These are phyloP conservation scores for Whitmania pigra DNA, from an alignment of 1,140 invertebrate species.

Conservation along the genomic window DNA sequence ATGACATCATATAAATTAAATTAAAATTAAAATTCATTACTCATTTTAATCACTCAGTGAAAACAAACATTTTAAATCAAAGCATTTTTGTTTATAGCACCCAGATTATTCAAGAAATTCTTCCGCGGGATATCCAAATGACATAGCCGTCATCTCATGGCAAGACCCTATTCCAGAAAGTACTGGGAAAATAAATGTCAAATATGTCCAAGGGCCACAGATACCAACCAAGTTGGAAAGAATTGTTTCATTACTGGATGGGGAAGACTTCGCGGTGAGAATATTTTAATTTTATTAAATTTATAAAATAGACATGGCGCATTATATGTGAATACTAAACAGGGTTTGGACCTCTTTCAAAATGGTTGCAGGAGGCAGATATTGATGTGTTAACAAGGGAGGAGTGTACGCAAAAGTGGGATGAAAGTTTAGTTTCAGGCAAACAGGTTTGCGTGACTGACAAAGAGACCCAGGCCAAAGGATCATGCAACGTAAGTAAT, in stretches of 20 bases:
- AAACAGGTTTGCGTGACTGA: constrained; percentile 16
- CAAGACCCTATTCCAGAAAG: constrained; percentile 8
- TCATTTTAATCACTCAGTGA: too few species aligned
- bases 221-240: constrained; percentile 5
- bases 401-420: constrained; percentile 15
- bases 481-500: constrained; percentile 18
- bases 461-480: background rate
- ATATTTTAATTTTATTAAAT: too few species aligned
- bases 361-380: constrained; percentile 4
- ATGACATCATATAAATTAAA: too few species aligned
- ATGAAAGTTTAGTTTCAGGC: background rate
- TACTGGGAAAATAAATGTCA: constrained; percentile 5
- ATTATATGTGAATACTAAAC: background rate
- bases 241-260: constrained; percentile 22
- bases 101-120: background rate
- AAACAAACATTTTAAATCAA: background rate
- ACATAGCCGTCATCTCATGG: constrained; percentile 17
- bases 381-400: constrained; percentile 16
- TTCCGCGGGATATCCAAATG: constrained; percentile 20
- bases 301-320: too few species aligned
- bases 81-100: constrained; percentile 1
- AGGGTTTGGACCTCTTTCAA: constrained; percentile 5
- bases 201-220: background rate
- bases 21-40: too few species aligned
- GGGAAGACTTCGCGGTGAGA: constrained; percentile 18